Base-by-base conservation (phyloP, 30 jellyfish, hydroid and myxozoan species). In the Sanderia malayensis region DNA sequence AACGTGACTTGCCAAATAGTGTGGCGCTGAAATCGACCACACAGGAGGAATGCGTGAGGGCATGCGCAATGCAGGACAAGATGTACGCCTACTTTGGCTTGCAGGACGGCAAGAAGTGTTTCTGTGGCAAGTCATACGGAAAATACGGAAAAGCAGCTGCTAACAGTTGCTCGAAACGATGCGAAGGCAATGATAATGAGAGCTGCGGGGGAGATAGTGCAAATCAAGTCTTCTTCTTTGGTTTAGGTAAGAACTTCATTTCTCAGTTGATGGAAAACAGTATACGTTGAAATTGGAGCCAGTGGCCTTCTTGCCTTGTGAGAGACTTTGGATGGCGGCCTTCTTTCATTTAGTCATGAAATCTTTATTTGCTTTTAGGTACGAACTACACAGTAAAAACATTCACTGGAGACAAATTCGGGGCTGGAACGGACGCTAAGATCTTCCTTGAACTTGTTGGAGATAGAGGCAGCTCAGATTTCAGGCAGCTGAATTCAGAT, bases 341-440 rank as follows among this genome's bases (percentile, higher is more conserved):
- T n/a, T n/a, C n/a, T n/a, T n/a, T n/a, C n/a, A n/a, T n/a, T n/a
- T n/a, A n/a, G n/a, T n/a, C n/a, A n/a, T n/a, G n/a, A n/a, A n/a
- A n/a, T n/a, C n/a, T n/a, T n/a, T n/a, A 34, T 28, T 22, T 61
- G 17, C 37, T 20, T 18, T 19, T 26, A 88, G 97, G 97, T 10
- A 73, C 93, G 2, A 88, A 88, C 60, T 88, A 88, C 87, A 88
- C 97, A 24, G 93, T 88, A 0, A 82, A 81, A 62, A 88, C 97
- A 33, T 88, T 61, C 46, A 88, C 97, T 58, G 97, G 97, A 18
- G 74, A 80, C 21, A 71, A 81, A 53, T 92, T 66, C 28, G 97
- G 97, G 21, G 89, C 97, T 30, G 97, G 97, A 20, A 88, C 97
- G 0, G 97, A 88, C 52, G 97, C 97, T 2, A 88, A 88, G 32